Evolutionary conservation across 2,888 invertebrate species (phyloP), one percentile per base, ranked within the genome.

Genomic region (Automeris io): DNA sequence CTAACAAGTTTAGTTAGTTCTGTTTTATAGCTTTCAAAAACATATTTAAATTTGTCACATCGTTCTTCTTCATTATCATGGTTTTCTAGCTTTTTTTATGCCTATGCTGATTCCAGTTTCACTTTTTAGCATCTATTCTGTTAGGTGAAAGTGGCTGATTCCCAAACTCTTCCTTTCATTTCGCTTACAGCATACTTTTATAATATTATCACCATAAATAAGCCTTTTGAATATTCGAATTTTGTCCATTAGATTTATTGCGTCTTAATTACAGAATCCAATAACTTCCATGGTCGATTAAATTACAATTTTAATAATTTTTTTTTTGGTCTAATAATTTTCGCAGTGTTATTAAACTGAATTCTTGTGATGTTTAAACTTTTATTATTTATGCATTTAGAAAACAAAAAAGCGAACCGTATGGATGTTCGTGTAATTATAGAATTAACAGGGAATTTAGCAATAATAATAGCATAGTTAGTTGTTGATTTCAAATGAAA

Each of bases 131-230:
- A 66, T 74, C 62, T 70, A 58, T 54, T 61, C 54, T 47, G 42
- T 43, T 35, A 36, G 72, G 85, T 77, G 85, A 85, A 85, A 85
- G 85, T 81, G 54, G 66, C 67, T 53, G 69, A 71, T 65, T 56
- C 70, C 68, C 67, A 65, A 70, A 76, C 77, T 77, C 69, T 80
- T 81, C 73, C 77, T 79, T 78, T 81, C 75, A 56, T 76, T 60
- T 57, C 54, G 53, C 50, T 62, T 29, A 4, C 11, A 8, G n/a
- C 51, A 56, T 59, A 62, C 51, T 33, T 39, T 57, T 21, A 11
- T 31, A 23, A n/a, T 18, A 23, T 16, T 29, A 23, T 31, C 31
- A 32, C 18, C 31, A 21, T 21, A 24, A 24, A 24, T 2, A 24
- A 11, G 12, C 13, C 13, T 16, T 29, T 8, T 16, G 29, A 16